Evolutionary conservation across 2,888 invertebrate genomes (phyloP).

Genomic region (Buathra laborator): DNA sequence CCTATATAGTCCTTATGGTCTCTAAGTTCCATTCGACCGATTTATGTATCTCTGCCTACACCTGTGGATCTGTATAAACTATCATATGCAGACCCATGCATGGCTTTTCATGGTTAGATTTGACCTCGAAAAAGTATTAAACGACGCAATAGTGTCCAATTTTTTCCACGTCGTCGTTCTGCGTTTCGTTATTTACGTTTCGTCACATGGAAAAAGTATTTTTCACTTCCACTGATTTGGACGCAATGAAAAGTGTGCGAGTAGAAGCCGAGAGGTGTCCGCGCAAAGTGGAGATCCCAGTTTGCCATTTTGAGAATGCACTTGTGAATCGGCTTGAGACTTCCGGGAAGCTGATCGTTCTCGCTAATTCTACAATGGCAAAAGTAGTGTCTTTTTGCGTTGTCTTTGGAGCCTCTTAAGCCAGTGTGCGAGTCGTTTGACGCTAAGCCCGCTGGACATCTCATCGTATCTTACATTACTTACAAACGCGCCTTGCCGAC

Average conservation of each 20-base stretch:
- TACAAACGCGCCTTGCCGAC: conserved; percentile 17
- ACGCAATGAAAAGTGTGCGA: background rate
- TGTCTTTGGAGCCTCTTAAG: conserved; percentile 12
- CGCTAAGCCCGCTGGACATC: conserved; percentile 34
- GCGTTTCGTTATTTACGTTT: background rate
- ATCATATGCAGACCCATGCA: too few relatives aligned
- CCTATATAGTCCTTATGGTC: too few relatives aligned
- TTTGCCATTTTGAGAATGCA: conserved; percentile 3
- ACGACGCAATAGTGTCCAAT: too few relatives aligned
- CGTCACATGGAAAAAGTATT: background rate
- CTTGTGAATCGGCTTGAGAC: conserved; percentile 25
- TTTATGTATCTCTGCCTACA: background rate
- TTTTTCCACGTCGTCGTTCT: too few relatives aligned
- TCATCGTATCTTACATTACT: conserved; percentile 26
- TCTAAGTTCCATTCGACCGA: background rate
- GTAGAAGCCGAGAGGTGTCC: background rate
- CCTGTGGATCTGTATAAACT: background rate
- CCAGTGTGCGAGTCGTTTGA: background rate
- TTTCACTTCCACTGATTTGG: background rate
- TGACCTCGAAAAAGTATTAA: too few relatives aligned
- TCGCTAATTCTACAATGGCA: conserved; percentile 71
- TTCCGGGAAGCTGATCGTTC: conserved; percentile 64
- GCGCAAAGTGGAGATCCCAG: background rate
- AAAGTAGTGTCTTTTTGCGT: conserved; percentile 25
- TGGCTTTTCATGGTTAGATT: too few relatives aligned